Base-by-base conservation (phyloP, 30 jellyfish, hydroid and myxozoan genomes). In the Rhopilema esculentum region DNA sequence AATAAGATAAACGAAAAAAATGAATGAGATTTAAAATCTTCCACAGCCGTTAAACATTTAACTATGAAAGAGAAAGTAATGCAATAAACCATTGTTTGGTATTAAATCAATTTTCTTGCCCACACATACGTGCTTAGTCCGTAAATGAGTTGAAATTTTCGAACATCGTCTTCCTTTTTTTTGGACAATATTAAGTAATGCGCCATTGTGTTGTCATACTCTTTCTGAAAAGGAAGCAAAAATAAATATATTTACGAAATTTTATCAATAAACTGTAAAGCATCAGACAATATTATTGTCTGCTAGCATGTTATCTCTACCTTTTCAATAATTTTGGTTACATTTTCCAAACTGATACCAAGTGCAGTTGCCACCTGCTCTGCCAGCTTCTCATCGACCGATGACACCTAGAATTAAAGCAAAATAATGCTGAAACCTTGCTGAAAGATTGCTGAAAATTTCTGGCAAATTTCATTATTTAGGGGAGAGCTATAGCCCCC, bases 81-180 rank as follows among this genome's bases (percentile, higher is more conserved):
- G n/a, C n/a, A n/a, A n/a, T n/a, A n/a, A n/a, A n/a, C n/a, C n/a
- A 40, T 40, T 40, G 57, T 40, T 40, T 12, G 57, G 57, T 12
- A 40, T 40, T 40, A 40, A 40, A 40, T 6, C 57, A 6, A 40
- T 40, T 40, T 40, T 40, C 57, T 40, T 12, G 57, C 57, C 9
- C 57, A 40, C 12, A 40, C 90, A 21, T 67, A 80, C 90, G 48
- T 64, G 90, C 90, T 80, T 27, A 80, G 27, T 49, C 76, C 73
- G 65, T 80, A 80, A 33, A 80, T 80, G 26, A 80, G 90, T 27
- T 80, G 90, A 66, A 80, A 80, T 67, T 80, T 80, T 21, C 90
- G 81, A n/a, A 66, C 64, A 25, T 80, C 90, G 27, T 80, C 68
- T 12, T 80, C 73, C 49, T 80, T 80, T 53, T 68, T 80, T 31